Base-by-base conservation (phyloP, 2,797 vertebrate genomes). In the Schizothorax lantsangensis region DNA sequence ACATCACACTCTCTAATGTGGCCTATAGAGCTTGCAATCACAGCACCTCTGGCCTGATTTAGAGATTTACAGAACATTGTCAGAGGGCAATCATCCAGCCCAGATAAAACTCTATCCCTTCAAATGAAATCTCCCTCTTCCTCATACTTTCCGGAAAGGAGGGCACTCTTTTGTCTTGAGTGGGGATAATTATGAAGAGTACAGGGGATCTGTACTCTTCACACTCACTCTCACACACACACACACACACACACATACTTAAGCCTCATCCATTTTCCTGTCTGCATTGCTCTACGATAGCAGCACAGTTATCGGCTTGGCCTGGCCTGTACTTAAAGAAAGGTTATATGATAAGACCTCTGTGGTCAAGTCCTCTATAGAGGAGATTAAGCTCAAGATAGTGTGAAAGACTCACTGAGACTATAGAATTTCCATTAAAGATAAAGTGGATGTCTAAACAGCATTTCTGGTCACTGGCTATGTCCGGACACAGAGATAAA, bases 151-250 rank as follows among this genome's bases (percentile, higher is more conserved):
- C 86, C 77, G 10, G 54, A 88, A 85, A 85, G 38, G 23, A 89
- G 69, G 68, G 71, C 38, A 38, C 86, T 72, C 77, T 86, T 89
- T 85, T 84, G 84, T 88, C 89, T 89, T 87, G 83, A 88, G 89
- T 78, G 86, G 82, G 47, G 54, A 83, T 88, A 89, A 89, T 91
- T 88, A 89, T 83, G 72, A 86, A 81, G 84, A 77, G 79, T 77
- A 85, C 69, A 47, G 69, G 87, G 78, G 79, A 91, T 83, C 80
- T 57, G 81, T 52, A 66, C 45, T 68, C 49, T 66, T 79, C 47
- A 80, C 59, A 71, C 88, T 81, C 68, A 62, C 72, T 26, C 73
- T 68, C 79, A 30, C 79, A 68, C 57, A 43, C 26, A 68, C 45
- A 82, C 74, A 38, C 83, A 75, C 36, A 62, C 74, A 43, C 7